A percentile compares a stretch with the other conserved stretches of the same genome.
These are phyloP conservation scores for Drosophila gunungcola DNA, from an alignment of 1,140 invertebrate species.

Conservation along the genomic window DNA sequence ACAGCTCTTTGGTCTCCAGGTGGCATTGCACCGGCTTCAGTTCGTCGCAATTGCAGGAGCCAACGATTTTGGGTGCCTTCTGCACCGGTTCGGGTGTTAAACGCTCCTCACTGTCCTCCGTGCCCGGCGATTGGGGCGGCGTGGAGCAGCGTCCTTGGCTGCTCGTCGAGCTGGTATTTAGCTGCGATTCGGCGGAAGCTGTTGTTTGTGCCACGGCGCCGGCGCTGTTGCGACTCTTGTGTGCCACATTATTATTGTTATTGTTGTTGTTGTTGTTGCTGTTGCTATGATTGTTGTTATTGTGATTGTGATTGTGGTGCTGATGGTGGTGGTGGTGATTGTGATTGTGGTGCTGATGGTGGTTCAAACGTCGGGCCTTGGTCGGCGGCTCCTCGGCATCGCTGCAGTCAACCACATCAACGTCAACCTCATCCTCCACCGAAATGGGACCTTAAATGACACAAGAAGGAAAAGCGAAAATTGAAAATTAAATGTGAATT, in stretches of 20 bases:
- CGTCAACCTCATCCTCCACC: slow-evolving; percentile 85
- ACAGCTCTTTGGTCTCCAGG: slow-evolving; percentile 96
- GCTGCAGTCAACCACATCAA: slow-evolving; percentile 87
- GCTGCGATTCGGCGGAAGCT: slow-evolving; percentile 48
- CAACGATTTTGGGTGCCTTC: slow-evolving; percentile 85
- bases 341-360: slow-evolving; percentile 64
- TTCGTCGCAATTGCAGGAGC: slow-evolving; percentile 93
- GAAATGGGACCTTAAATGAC: slow-evolving; percentile 83
- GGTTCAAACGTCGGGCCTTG: slow-evolving; percentile 74
- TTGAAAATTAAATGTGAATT: slow-evolving; percentile 56
- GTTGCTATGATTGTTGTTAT: slow-evolving; percentile 55
- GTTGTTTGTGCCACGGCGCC: slow-evolving; percentile 41
- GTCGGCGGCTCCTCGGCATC: slow-evolving; percentile 82
- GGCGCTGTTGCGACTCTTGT: slow-evolving; percentile 61
- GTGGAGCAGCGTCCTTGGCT: slow-evolving; percentile 83
- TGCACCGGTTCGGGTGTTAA: slow-evolving; percentile 83
- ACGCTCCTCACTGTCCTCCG: slow-evolving; percentile 81
- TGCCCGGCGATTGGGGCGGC: slow-evolving; percentile 78
- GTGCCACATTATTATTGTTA: slow-evolving; percentile 62
- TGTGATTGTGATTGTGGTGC: slow-evolving; percentile 43
- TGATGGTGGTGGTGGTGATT: slow-evolving; percentile 33
- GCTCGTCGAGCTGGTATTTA: slow-evolving; percentile 80
- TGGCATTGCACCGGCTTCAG: slow-evolving; percentile 93
- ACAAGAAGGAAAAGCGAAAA: slow-evolving; percentile 41
- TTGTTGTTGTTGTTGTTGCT: slow-evolving; percentile 49